Percentiles rank a stretch among this genome's conserved stretches.
Evolutionary conservation across 2,888 invertebrate genomes (phyloP).

Genomic region (Nemoura dubitans): DNA sequence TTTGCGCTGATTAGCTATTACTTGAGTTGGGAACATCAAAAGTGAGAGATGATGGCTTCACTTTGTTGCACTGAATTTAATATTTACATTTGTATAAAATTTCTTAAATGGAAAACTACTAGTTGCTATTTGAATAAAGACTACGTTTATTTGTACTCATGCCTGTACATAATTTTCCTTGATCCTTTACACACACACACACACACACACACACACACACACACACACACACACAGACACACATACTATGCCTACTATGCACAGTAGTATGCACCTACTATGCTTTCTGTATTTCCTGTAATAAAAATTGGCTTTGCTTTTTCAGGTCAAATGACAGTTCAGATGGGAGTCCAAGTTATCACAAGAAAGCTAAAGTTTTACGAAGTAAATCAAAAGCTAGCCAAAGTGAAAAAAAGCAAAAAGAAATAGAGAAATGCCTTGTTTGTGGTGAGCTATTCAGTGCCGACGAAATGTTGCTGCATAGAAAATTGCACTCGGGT

Average conservation of each 20-base stretch:
- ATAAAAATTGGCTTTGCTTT: constrained; percentile 21
- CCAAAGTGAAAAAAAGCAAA: constrained; percentile 9
- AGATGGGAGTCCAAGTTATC: background rate
- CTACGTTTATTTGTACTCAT: background rate
- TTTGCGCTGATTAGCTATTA: background rate
- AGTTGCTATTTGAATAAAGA: background rate
- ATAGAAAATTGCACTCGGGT: constrained; percentile 42
- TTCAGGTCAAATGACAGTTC: constrained; percentile 41
- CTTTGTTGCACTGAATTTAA: background rate
- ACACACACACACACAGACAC: too few species aligned
- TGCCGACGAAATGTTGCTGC: constrained; percentile 39
- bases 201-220: background rate
- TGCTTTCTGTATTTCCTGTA: background rate
- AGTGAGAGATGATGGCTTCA: background rate
- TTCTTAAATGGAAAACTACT: background rate
- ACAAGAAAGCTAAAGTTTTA: background rate
- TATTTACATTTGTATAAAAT: background rate
- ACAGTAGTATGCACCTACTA: too few species aligned
- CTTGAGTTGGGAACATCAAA: background rate
- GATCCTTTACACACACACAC: background rate
- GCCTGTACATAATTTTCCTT: background rate
- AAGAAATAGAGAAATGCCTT: constrained; percentile 37
- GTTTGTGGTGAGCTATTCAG: constrained; percentile 45
- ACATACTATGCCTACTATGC: too few species aligned
- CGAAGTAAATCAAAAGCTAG: background rate